Evolutionary conservation across 2,888 invertebrate genomes (phyloP).

Genomic region (Melinaea marsaeus): DNA sequence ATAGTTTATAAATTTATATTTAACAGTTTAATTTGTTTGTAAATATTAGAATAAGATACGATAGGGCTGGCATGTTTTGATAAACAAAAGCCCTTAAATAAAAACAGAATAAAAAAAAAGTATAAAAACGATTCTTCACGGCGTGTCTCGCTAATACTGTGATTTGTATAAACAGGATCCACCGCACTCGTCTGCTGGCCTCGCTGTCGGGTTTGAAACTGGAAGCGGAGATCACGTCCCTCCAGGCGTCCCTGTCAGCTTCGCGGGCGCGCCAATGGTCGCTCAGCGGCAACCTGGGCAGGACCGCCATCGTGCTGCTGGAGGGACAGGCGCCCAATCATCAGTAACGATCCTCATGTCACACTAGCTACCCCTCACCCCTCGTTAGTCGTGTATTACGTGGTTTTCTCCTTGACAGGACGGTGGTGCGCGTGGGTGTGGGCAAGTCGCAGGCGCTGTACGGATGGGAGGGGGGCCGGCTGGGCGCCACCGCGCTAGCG

Average conservation of each 20-base stretch:
- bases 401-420: slow-evolving; percentile 69
- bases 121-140: no score
- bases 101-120: no score
- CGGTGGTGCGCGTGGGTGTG: slow-evolving; percentile 94
- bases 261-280: slow-evolving; percentile 93
- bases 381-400: background rate
- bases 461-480: slow-evolving; percentile 87
- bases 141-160: no score
- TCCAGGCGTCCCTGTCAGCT: slow-evolving; percentile 94
- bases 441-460: slow-evolving; percentile 95
- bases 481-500: slow-evolving; percentile 86
- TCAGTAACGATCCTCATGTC: slow-evolving; percentile 79
- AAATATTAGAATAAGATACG: no score
- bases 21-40: no score
- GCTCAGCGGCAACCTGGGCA: slow-evolving; percentile 92
- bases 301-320: slow-evolving; percentile 93
- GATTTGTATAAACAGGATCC: slow-evolving; percentile 80
- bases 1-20: no score
- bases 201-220: slow-evolving; percentile 95
- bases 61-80: no score
- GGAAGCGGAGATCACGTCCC: slow-evolving; percentile 94
- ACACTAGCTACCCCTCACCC: background rate
- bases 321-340: slow-evolving; percentile 94
- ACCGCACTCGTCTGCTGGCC: slow-evolving; percentile 90
- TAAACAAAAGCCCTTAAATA: no score